Base-by-base conservation (phyloP, 2,888 invertebrate genomes). In the Exocentrus adspersus region DNA sequence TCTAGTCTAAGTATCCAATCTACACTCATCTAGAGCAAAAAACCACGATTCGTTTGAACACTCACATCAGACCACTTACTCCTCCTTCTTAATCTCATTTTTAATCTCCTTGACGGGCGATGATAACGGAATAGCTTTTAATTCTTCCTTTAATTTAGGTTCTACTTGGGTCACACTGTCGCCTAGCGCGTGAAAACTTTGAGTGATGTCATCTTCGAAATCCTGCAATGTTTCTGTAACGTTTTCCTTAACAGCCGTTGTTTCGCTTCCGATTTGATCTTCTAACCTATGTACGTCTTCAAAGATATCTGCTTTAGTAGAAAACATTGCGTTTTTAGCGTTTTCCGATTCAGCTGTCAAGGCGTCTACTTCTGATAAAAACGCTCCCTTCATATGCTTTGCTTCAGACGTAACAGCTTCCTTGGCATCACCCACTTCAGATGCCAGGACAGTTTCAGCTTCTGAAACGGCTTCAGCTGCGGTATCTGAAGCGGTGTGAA, bases 41-140 rank as follows among this genome's bases (percentile, higher is more conserved):
- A 61, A 65, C 63, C 69, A 67, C 67, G 67, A 67, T 50, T 62
- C 54, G 53, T 48, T 67, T 70, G 48, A 72, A 76, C 79, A 80
- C 80, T 80, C 80, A 80, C 79, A 79, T 80, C 72, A 73, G 76
- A 77, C 72, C 76, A 78, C 79, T 79, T 80, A 79, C 79, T 79
- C 79, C 78, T 78, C 77, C 78, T 77, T 77, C 73, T 76, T 71
- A 59, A 65, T 68, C 69, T 77, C 77, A 78, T 77, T 77, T 72
- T 76, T 71, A 60, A 65, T 67, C 69, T 77, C 75, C 74, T 72
- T 70, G 20, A 65, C 70, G 54, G 75, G 75, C 24, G 73, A 70
- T 19, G 62, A 43, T n/a, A 64, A 64, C 19, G 74, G 72, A 1
- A 72, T 69, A 19, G 65, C 68, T 19, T 72, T 73, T 43, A 75